Conservation (phyloP, 2,797 vertebrate genomes). For the Centroberyx gerrardi region DNA sequence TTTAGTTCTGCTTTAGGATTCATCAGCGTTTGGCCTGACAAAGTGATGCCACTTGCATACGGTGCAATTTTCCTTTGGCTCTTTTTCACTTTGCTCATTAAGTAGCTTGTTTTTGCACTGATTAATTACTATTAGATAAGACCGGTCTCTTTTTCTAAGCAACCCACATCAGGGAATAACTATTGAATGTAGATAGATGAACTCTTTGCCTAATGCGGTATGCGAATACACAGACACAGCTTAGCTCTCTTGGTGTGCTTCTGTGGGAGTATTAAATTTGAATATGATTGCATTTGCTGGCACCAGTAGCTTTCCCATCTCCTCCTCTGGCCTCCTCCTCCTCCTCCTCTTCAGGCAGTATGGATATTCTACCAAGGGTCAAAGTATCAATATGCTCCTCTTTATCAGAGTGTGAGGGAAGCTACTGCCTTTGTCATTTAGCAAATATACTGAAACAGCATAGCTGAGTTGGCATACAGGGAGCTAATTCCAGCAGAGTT, state of each 20-base stretch:
- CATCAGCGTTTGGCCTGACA: conserved; percentile 17
- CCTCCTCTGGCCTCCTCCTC: not conserved
- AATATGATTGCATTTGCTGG: conserved; percentile 10
- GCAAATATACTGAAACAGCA: conserved; percentile 9
- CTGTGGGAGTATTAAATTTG: conserved; percentile 5
- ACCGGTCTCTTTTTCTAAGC: conserved; percentile 22
- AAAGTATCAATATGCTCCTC: conserved; percentile 30
- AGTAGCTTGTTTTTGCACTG: conserved; percentile 44
- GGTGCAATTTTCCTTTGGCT: conserved; percentile 5
- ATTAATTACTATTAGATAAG: conserved; percentile 45
- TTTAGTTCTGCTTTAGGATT: conserved; percentile 24
- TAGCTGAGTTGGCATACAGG: conserved; percentile 5
- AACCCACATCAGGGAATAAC: conserved; percentile 30
- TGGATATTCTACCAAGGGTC: conserved; percentile 28
- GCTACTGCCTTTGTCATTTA: conserved; percentile 13
- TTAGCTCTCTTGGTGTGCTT: not conserved
- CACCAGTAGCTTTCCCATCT: not conserved
- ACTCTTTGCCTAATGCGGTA: conserved; percentile 11
- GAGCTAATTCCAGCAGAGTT: conserved; percentile 11
- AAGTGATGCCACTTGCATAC: conserved; percentile 11
- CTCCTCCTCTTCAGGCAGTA: conserved; percentile 15
- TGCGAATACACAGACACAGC: not conserved
- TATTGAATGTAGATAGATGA: conserved; percentile 39
- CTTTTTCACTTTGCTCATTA: conserved; percentile 44
- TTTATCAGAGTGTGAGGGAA: conserved; percentile 17